Evolutionary conservation across 2,888 invertebrate species (phyloP).

Genomic region (Hanleya hanleyi): DNA sequence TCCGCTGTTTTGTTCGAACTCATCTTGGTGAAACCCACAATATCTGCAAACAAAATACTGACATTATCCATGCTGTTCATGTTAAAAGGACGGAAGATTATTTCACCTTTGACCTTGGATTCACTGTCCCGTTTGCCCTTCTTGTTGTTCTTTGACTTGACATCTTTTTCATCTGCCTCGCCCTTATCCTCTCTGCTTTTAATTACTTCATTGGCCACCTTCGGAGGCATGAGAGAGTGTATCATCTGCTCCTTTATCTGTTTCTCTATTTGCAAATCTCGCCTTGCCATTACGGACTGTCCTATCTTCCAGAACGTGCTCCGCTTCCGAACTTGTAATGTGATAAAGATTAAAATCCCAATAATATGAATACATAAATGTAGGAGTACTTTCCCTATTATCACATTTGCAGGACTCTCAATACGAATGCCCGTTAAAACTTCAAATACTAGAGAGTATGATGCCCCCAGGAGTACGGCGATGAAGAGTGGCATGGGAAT

Average conservation of each 20-base stretch:
- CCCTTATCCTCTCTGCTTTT: constrained; percentile 59
- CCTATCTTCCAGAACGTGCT: constrained; percentile 98
- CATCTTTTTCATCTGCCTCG: constrained; percentile 43
- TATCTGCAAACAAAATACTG: constrained; percentile 97
- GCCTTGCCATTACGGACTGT: constrained; percentile 90
- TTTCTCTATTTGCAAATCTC: constrained; percentile 94
- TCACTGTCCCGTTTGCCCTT: constrained; percentile 41
- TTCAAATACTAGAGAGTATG: constrained; percentile 92
- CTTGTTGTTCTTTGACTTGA: constrained; percentile 45
- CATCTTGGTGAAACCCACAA: constrained; percentile 98
- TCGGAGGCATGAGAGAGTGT: constrained; percentile 94
- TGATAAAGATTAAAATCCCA: constrained; percentile 92
- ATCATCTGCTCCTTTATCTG: constrained; percentile 96
- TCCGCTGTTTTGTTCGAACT: constrained; percentile 97
- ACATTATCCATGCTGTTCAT: constrained; percentile 98
- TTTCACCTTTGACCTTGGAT: constrained; percentile 48
- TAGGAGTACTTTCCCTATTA: constrained; percentile 80
- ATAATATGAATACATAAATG: constrained; percentile 93
- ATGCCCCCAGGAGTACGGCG: constrained; percentile 84
- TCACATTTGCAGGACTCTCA: constrained; percentile 47
- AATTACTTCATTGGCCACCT: constrained; percentile 80
- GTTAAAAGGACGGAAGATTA: constrained; percentile 93
- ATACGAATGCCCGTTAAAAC: constrained; percentile 74
- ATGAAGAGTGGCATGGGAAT: constrained; percentile 92
- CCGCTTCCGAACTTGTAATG: constrained; percentile 88